Percentiles rank a stretch among this genome's conserved stretches.
Conservation (phyloP, 2,888 invertebrate genomes). For the Bruchidius siliquastri region DNA sequence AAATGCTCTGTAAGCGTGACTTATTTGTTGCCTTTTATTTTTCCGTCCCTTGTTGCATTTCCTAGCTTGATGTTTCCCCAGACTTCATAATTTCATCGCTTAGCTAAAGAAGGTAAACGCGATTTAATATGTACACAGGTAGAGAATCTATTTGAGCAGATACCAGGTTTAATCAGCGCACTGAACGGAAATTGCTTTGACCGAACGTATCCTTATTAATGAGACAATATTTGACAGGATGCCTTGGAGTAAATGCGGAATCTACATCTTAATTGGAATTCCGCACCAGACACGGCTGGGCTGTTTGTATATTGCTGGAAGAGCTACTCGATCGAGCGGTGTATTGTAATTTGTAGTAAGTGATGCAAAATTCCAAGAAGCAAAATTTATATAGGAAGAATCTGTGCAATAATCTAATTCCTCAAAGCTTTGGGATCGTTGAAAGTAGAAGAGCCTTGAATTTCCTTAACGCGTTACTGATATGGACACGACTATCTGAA, state of each 20-base stretch:
- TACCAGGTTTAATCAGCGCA: constrained; percentile 6
- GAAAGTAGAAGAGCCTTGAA: no score
- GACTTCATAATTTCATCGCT: background rate
- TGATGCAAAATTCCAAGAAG: background rate
- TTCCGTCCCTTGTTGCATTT: background rate
- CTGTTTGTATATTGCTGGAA: background rate
- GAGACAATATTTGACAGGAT: constrained; percentile 22
- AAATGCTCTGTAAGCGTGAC: no score
- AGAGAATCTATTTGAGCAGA: background rate
- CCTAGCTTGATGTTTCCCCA: background rate
- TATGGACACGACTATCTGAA: no score
- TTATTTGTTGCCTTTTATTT: no score
- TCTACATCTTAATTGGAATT: background rate
- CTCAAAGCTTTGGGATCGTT: no score
- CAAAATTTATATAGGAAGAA: background rate
- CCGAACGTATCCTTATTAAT: constrained; percentile 24
- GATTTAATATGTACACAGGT: background rate
- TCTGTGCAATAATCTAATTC: no score
- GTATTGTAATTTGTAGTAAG: background rate
- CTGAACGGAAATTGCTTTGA: constrained; percentile 31
- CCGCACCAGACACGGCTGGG: background rate
- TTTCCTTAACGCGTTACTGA: no score
- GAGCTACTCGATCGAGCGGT: background rate
- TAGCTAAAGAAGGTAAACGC: background rate
- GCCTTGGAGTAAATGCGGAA: background rate